Conservation (phyloP, 2,797 vertebrate species). For the Pitangus sulphuratus region DNA sequence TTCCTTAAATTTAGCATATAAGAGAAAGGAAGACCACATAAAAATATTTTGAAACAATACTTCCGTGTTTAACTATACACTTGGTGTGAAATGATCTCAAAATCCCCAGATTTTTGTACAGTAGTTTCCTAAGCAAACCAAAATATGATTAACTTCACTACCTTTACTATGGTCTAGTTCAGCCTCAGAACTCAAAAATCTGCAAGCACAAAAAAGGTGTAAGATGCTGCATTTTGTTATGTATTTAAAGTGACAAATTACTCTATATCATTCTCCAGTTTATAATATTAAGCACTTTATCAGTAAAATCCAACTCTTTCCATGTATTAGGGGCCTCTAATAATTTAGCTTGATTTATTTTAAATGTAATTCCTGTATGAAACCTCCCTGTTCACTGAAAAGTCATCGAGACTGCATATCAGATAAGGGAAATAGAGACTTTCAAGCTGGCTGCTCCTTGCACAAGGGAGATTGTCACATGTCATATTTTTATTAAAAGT, state of each 20-base stretch:
- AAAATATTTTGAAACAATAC: neutral
- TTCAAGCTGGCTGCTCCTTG: slow-evolving; percentile 16
- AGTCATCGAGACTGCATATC: slow-evolving; percentile 19
- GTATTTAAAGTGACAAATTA: neutral
- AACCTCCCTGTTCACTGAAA: neutral
- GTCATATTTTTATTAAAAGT: slow-evolving; percentile 27
- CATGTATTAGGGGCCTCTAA: neutral
- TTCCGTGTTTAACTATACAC: neutral
- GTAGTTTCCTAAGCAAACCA: neutral
- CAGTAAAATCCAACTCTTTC: neutral
- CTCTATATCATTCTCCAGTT: neutral
- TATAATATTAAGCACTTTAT: neutral
- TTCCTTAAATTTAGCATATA: neutral
- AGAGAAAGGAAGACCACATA: neutral
- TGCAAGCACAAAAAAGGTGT: neutral
- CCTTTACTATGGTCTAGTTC: neutral
- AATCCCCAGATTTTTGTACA: rapidly evolving
- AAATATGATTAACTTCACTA: neutral
- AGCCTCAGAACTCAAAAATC: neutral
- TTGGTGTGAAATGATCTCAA: neutral
- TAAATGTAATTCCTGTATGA: neutral
- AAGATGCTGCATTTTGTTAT: neutral
- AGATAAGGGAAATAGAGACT: slow-evolving; percentile 17
- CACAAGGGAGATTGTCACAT: neutral
- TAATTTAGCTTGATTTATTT: neutral